Conservation (phyloP, 2,888 invertebrate species). For the Epirrhoe tristata region DNA sequence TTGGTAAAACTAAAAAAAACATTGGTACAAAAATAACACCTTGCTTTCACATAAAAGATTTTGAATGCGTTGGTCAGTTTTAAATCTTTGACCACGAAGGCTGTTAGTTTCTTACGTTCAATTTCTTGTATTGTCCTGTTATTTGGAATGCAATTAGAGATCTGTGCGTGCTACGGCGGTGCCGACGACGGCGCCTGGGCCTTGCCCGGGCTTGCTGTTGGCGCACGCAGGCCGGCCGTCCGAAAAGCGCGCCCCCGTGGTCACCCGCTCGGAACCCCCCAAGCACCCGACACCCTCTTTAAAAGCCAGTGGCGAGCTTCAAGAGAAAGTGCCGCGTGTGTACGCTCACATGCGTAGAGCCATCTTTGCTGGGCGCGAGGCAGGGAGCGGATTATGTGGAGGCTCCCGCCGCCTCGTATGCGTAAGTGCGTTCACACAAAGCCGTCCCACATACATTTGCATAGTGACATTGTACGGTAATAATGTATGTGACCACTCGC, state of each 20-base stretch:
- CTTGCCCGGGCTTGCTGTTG: conserved; percentile 23
- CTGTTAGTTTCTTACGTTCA: no score
- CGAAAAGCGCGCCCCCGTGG: conserved; percentile 78
- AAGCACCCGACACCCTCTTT: conserved; percentile 77
- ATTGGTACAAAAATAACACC: no score
- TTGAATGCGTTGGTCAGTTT: no score
- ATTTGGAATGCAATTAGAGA: not conserved
- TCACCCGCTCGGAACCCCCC: conserved; percentile 84
- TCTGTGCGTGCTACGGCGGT: conserved; percentile 7
- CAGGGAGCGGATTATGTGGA: conserved; percentile 80
- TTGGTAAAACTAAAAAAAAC: no score
- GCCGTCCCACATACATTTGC: conserved; percentile 84
- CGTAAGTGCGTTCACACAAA: conserved; percentile 84
- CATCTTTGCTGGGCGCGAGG: conserved; percentile 77
- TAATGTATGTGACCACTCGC: conserved; percentile 84
- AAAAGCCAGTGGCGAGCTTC: conserved; percentile 87
- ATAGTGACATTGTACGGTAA: conserved; percentile 85
- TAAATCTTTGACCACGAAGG: no score
- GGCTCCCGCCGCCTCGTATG: conserved; percentile 77
- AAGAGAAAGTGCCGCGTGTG: conserved; percentile 86
- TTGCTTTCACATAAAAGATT: no score
- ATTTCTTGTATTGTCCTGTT: no score
- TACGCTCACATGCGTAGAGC: conserved; percentile 82
- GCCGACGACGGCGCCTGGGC: conserved; percentile 32
- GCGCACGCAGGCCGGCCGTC: conserved; percentile 56